phyloP scores from a whole-genome alignment of 2,888 invertebrate species.

The Acleris laterana region DNA sequence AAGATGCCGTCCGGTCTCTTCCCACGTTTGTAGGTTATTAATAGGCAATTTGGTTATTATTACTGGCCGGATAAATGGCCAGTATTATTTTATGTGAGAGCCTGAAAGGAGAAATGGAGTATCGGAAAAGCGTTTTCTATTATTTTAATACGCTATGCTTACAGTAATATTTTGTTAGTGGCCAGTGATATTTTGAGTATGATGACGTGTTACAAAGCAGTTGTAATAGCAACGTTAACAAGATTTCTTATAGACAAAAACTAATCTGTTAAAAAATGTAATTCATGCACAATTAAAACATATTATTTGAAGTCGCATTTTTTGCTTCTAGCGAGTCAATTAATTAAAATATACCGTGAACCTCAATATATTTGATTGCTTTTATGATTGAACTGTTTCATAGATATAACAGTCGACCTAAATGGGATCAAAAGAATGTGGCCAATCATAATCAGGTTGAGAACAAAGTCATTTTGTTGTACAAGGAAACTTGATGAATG shows the following conservation, averaged over 20 bases:
- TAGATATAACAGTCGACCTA: slow-evolving; percentile 23
- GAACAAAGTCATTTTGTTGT: slow-evolving; percentile 19
- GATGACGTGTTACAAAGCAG: too few species aligned
- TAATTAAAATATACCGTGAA: too few species aligned
- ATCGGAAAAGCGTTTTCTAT: neutral
- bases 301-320: too few species aligned
- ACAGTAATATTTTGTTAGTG: neutral
- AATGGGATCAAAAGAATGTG: slow-evolving; percentile 20
- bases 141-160: neutral
- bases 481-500: slow-evolving; percentile 23
- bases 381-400: neutral
- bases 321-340: too few species aligned
- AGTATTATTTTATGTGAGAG: slow-evolving; percentile 16
- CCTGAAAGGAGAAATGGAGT: neutral
- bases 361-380: slow-evolving; percentile 1
- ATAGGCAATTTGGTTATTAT: slow-evolving; percentile 18
- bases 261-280: too few species aligned
- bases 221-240: too few species aligned
- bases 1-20: slow-evolving; percentile 8
- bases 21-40: slow-evolving; percentile 20
- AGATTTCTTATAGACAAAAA: too few species aligned
- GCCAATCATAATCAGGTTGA: slow-evolving; percentile 25
- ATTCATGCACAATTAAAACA: too few species aligned
- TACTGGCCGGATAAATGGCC: slow-evolving; percentile 15
- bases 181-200: neutral